Base-by-base conservation (phyloP, 2,797 vertebrate species). In the Spinus pinus region DNA sequence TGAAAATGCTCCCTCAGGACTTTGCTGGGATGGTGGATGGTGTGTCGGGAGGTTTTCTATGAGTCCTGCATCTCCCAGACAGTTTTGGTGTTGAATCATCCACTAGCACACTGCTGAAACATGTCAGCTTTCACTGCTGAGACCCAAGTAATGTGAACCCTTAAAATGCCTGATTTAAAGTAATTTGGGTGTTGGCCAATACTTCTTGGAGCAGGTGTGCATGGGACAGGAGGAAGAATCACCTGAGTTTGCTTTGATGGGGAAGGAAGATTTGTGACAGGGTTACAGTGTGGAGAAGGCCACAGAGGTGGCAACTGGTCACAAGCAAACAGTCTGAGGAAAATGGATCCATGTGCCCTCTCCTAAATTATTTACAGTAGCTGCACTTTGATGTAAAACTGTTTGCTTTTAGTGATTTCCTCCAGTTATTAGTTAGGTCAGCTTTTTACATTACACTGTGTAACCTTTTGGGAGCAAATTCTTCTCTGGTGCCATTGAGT, bases 171-270 rank as follows among this genome's bases (percentile, higher is more conserved):
- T 30, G 13, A 22, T 85, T 24, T 50, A 39, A 41, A 80, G 10
- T 58, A 54, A 35, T 62, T 37, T 8, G 6, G 17, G 2, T 18
- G 9, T 21, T 4, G 11, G 21, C 24, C 0, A 0, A 30, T 16
- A 3, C 4, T 2, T 35, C 15, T 31, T 33, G 50, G 30, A 39
- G 42, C 0, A 0, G 11, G 1, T 53, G 0, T 21, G 24, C 14
- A n/a, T 14, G 31, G 15, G 33, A 23, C 41, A 21, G 46, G 30
- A 56, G 65, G 35, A 56, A 24, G 10, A 31, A 22, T 31, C 9
- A 1, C 33, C 30, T 31, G 14, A 12, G 17, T 50, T 47, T 39
- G 22, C 42, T 41, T 10, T 3, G 3, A 4, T 0, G 6, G 51
- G 46, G 50, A 46, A 33, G 31, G 44, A 56, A 61, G 18, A 31